Percentiles rank a stretch among this genome's conserved stretches.
phyloP scores from a whole-genome alignment of 2,797 vertebrate genomes.

The Syngnathus rostellatus region DNA sequence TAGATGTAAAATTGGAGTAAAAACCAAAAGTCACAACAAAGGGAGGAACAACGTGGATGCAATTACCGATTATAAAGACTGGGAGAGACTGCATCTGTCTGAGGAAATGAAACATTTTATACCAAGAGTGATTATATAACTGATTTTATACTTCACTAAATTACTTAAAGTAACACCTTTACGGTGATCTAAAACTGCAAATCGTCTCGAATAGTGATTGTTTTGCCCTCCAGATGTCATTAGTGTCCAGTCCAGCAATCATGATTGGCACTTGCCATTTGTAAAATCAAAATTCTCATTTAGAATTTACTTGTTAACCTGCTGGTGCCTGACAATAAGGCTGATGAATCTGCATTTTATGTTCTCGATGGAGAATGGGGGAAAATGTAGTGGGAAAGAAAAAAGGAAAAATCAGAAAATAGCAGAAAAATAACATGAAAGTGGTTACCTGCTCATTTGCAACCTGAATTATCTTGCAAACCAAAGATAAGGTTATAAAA shows the following conservation, averaged over 20 bases:
- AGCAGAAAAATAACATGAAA: too few relatives aligned
- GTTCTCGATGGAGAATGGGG: too few relatives aligned
- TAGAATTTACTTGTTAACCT: neutral
- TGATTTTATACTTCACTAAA: neutral
- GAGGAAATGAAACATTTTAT: neutral
- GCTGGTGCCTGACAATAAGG: neutral
- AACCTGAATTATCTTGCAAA: too few relatives aligned
- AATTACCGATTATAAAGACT: neutral
- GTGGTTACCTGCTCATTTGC: too few relatives aligned
- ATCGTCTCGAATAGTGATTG: neutral
- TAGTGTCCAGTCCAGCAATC: neutral
- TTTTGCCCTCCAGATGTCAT: neutral
- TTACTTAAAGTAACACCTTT: neutral
- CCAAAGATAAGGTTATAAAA: too few relatives aligned
- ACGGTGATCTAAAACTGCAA: neutral
- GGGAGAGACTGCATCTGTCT: neutral
- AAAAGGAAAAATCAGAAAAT: too few relatives aligned
- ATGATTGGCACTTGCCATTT: neutral
- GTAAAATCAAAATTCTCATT: neutral
- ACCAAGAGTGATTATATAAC: neutral
- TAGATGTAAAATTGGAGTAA: neutral
- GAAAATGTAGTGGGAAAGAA: too few relatives aligned
- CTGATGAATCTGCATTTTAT: neutral
- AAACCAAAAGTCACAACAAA: neutral
- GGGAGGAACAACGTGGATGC: neutral